Evolutionary conservation across 2,113 vertebrate species (phyloP), one percentile per base, ranked within the genome.

Genomic region (Hiodon alosoides): DNA sequence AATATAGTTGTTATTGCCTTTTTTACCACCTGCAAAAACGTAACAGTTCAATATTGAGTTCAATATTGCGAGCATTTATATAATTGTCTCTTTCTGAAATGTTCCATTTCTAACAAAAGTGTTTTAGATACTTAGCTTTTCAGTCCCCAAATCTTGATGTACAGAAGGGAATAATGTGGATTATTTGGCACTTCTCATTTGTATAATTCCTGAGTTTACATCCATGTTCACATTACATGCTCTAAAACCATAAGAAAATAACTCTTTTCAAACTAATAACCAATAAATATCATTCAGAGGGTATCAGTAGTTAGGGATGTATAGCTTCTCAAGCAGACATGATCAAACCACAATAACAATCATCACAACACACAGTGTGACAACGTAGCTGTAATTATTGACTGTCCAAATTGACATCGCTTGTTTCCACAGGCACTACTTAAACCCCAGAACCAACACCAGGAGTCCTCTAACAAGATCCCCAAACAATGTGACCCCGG

Each of bases 401-500:
- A 11, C 13, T 60, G 3, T 14, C 11, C n/a, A 51, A 51, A 11
- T 48, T 53, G 14, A 3, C 16, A 59, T 73, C 47, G 64, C 64
- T 73, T 53, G 14, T 16, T 31, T 52, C 72, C 72, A 59, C 6
- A 11, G 59, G 52, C 47, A 52, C 72, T 7, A 48, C 50, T 65
- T 48, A 73, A 73, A 50, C 64, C 60, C 14, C 72, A 53, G 50
- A 47, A 61, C 11, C 10, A 64, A 54, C 60, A 71, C 70, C 31
- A 31, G 31, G 14, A 47, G 11, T 46, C 46, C 14, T 59, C 70
- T 71, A 48, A 71, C 59, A 54, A 71, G 53, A 4, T 71, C 57
- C 70, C 31, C 7, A 53, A 64, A 73, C 58, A 50, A 73, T 50
- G 59, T 52, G 47, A 73, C 72, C 72, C 53, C 48, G 4, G 59